Evolutionary conservation across 2,797 vertebrate genomes (phyloP), one percentile per base, ranked within the genome.

Genomic region (Paratrypauchen microcephalus): DNA sequence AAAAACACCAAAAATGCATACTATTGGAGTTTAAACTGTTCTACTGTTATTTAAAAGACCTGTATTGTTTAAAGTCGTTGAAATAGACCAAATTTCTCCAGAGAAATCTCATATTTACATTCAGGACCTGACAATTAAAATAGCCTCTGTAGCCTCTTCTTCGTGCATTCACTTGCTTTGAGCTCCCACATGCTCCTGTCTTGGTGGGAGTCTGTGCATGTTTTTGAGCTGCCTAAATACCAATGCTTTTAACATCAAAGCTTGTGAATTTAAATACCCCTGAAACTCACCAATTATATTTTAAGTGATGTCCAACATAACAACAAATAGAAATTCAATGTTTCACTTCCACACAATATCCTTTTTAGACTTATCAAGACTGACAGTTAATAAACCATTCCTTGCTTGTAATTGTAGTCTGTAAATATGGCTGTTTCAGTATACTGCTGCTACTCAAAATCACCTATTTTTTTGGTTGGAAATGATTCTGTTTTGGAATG

Each of bases 111-210:
- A 77, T 79, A 67, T 21, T 24, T 73, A 84, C 82, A 90, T 88
- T 84, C 72, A 87, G 84, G 88, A 85, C 78, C 78, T 64, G 69
- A 74, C 66, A 78, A 86, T 88, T 89, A 85, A 86, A 88, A 86
- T 75, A 79, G 71, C 69, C 73, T 75, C 65, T 45, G 41, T 45
- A 45, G 41, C 41, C 80, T 65, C 30, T 36, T 61, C 59, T 19
- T 8, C 0, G 15, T 15, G 41, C 41, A 4, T 45, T 45, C 41
- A 45, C 16, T 60, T 72, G 81, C 73, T 82, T 28, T 80, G 65
- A 55, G 24, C 70, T 59, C 55, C 65, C 21, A 23, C 69, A 68
- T 71, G 26, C 68, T 62, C 66, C 70, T 77, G 80, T 62, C 74
- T 80, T 73, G 82, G 78, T 86, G 80, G 77, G 70, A 77, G 76